Evolutionary conservation across 2,113 vertebrate species (phyloP), one percentile per base, ranked within the genome.

Genomic region (Ptilonorhynchus violaceus): DNA sequence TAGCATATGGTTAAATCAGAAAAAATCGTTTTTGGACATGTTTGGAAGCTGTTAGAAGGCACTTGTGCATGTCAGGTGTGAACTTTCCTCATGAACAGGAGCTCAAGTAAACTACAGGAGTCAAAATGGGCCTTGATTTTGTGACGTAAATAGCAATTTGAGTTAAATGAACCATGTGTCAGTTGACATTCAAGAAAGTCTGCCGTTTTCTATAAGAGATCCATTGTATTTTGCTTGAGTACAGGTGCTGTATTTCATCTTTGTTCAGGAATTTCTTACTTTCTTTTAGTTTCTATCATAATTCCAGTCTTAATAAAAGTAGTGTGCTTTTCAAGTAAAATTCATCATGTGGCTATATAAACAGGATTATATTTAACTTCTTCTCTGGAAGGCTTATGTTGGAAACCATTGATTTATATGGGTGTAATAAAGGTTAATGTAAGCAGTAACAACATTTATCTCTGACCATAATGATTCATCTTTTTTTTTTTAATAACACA

Each of bases 391-490:
- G 41, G 16, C 10, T 88, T 72, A 49, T 75, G 31, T 55, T 92
- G 72, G 27, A 78, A 68, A 58, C 8, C 25, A 76, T n/a, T 92
- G 79, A 93, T 94, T 96, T 95, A 75, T 89, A 27, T 33, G 88
- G 76, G n/a, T 56, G 50, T 89, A 92, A 91, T 91, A 91, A 91
- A 95, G 60, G 55, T 90, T 92, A 94, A 85, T 73, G 50, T 90
- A 94, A 95, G n/a, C 78, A 95, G 82, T 62, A 92, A 49, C 27
- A 85, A 78, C 50, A 88, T 95, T 94, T 85, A 89, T 78, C 88
- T 92, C 41, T 88, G 52, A 85, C 72, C 9, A 18, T 80, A 77
- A 85, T 55, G 23, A 89, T 33, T 85, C 64, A 87, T 88, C 50
- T 33, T 28, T 84, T 87, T 74, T 74, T 58, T 83, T 44, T 10